Percentiles rank a stretch among this genome's conserved stretches.
Evolutionary conservation across 2,797 vertebrate species (phyloP).

Genomic region (Phataginus tetradactyla): DNA sequence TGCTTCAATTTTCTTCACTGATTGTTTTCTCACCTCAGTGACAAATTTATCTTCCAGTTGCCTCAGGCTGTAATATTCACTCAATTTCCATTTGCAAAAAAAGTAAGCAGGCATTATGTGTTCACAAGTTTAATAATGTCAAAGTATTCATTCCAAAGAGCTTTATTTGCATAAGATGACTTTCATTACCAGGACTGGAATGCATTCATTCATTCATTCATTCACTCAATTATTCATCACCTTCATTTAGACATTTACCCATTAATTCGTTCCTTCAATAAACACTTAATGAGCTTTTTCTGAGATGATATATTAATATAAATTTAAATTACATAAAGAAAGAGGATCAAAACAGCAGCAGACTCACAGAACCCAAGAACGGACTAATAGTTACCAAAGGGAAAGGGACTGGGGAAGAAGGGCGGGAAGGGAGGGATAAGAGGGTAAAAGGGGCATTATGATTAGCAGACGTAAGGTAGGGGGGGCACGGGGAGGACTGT

Average conservation of each 20-base stretch:
- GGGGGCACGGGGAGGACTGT: no score
- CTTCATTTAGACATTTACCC: neutral
- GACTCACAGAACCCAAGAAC: no score
- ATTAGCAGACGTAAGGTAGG: no score
- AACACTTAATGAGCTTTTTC: neutral
- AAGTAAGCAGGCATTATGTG: slow-evolving; percentile 11
- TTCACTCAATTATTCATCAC: neutral
- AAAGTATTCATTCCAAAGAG: slow-evolving; percentile 32
- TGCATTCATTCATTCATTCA: neutral
- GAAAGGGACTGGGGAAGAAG: no score
- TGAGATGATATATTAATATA: neutral
- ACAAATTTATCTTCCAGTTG: slow-evolving; percentile 56
- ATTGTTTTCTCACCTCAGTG: slow-evolving; percentile 54
- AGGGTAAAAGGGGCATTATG: no score
- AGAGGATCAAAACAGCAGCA: no score
- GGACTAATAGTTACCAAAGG: no score
- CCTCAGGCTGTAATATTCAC: slow-evolving; percentile 48
- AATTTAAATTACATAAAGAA: neutral
- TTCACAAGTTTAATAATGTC: slow-evolving; percentile 55
- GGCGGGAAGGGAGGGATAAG: no score
- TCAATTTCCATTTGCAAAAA: slow-evolving; percentile 33
- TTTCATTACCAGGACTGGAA: neutral
- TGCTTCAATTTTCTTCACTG: slow-evolving; percentile 65
- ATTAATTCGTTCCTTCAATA: neutral
- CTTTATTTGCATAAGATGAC: neutral